Conservation (phyloP, 2,888 invertebrate species). For the Falcaria lacertinaria region DNA sequence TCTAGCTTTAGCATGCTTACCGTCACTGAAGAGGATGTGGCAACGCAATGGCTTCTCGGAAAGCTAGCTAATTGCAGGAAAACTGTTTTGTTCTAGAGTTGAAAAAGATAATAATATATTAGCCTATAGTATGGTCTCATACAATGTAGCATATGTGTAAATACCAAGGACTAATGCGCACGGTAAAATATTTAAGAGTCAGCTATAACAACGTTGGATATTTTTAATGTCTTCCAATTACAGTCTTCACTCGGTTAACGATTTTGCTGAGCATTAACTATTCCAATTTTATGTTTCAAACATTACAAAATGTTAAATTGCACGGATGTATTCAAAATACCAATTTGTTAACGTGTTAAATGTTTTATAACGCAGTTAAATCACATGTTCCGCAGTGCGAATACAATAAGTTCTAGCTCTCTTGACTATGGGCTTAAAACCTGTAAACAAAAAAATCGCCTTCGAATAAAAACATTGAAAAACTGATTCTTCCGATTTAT, state of each 20-base stretch:
- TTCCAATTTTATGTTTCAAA: conserved; percentile 73
- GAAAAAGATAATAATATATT: too few species aligned
- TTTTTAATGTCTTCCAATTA: conserved; percentile 78
- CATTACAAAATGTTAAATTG: conserved; percentile 57
- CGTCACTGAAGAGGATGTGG: too few species aligned
- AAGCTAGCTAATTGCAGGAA: too few species aligned
- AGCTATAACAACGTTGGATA: conserved; percentile 66
- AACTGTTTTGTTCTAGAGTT: too few species aligned
- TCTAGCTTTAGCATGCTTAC: too few species aligned
- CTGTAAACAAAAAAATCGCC: too few species aligned
- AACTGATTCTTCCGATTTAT: too few species aligned
- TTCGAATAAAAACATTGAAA: too few species aligned
- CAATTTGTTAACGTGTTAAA: conserved; percentile 19
- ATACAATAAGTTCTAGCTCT: not conserved
- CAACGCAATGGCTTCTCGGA: too few species aligned
- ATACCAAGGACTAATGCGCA: conserved; percentile 68
- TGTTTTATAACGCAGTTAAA: conserved; percentile 9
- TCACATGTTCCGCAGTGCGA: not conserved
- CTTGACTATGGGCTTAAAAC: too few species aligned
- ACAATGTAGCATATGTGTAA: conserved; percentile 67
- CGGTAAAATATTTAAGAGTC: conserved; percentile 72
- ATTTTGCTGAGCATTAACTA: conserved; percentile 74
- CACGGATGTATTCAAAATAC: conserved; percentile 34
- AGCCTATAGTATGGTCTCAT: conserved; percentile 28
- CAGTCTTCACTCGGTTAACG: conserved; percentile 72